Percentiles rank a stretch among this genome's conserved stretches.
phyloP scores from a whole-genome alignment of 2,888 invertebrate genomes.

The Aphelenchoides bicaudatus region DNA sequence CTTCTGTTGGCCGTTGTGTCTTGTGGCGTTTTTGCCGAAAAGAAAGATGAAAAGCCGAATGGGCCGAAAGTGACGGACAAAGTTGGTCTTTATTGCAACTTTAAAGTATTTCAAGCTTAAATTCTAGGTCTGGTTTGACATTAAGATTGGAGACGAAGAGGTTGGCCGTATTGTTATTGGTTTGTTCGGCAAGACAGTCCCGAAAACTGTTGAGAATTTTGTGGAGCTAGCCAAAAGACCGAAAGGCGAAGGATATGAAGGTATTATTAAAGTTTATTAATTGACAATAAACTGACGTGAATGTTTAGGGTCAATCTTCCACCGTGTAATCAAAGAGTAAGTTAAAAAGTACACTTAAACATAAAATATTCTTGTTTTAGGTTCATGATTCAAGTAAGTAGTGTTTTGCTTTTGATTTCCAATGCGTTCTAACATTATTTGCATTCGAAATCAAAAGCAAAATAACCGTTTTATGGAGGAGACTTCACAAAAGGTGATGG shows the following conservation, averaged over 20 bases:
- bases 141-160: slow-evolving; percentile 72
- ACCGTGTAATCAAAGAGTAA: slow-evolving; percentile 79
- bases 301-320: too few species aligned
- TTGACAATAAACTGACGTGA: too few species aligned
- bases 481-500: slow-evolving; percentile 56
- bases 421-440: too few species aligned
- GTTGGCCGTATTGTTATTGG: slow-evolving; percentile 78
- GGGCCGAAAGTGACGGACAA: slow-evolving; percentile 60
- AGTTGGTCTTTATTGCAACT: slow-evolving; percentile 33
- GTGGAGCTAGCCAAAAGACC: slow-evolving; percentile 71
- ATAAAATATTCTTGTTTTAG: too few species aligned
- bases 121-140: slow-evolving; percentile 74
- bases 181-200: slow-evolving; percentile 77
- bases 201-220: slow-evolving; percentile 82
- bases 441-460: too few species aligned
- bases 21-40: not conserved
- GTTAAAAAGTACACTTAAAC: too few species aligned
- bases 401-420: too few species aligned
- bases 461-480: too few species aligned
- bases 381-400: too few species aligned
- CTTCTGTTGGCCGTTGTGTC: not conserved
- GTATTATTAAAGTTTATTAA: too few species aligned
- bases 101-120: slow-evolving; percentile 1
- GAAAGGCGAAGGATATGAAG: slow-evolving; percentile 40
- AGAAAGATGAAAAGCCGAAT: slow-evolving; percentile 42